Base-by-base conservation (phyloP, 2,797 vertebrate species). In the Ispidina lecontei region DNA sequence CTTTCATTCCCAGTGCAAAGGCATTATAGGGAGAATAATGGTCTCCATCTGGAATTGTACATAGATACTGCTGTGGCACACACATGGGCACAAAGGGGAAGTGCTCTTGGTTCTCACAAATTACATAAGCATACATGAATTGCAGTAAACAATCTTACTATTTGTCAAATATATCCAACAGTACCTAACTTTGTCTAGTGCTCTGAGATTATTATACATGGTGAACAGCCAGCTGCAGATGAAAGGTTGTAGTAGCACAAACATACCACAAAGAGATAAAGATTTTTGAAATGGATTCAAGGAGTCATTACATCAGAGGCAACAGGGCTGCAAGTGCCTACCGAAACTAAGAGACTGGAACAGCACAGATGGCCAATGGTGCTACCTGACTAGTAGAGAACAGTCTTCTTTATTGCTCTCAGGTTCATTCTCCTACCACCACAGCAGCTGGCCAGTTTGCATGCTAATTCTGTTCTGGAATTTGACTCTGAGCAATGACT, bases 1-100 rank as follows among this genome's bases (percentile, higher is more conserved):
- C 28, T 64, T 87, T 39, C 43, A 37, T 31, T 65, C 22, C 39
- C 47, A n/a, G 10, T 37, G 46, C 10, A 78, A 43, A 63, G 14
- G 6, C 10, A 19, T 35, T 43, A 10, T 2, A 78, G 13, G 19
- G 56, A 78, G 15, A 64, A n/a, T 0, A 35, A 5, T 1, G 4
- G 4, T 29, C 33, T 85, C 20, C 2, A 1, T 15, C 52, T 68
- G 58, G 60, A 81, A 19, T 8, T 33, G 28, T 25, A 47, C 7
- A 4, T 44, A 75, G 41, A 25, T 39, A 17, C 1, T 43, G n/a
- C 22, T 33, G 39, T 16, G 26, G 52, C 52, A 59, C 31, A 56
- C 18, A 33, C 4, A 1, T 1, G 5, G 55, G 35, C 23, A 73
- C 41, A 51, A 31, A 21, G 59, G 18, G 25, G 15, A 79, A 80